phyloP scores from a whole-genome alignment of 30 jellyfish, hydroid and myxozoan species.

The Rhopilema esculentum region DNA sequence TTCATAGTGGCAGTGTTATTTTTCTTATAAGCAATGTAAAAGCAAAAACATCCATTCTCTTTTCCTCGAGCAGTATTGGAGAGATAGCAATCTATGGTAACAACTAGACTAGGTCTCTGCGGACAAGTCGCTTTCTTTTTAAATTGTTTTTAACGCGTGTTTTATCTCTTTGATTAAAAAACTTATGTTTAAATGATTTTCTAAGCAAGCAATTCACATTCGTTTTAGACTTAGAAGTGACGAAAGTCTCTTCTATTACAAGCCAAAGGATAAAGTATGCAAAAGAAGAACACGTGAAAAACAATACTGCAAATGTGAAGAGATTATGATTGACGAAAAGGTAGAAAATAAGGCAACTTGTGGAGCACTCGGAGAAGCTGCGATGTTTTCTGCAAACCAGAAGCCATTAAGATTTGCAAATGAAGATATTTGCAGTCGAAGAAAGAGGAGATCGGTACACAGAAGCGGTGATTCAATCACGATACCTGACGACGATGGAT shows the following conservation, averaged over 20 bases:
- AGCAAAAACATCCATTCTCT: too few species aligned
- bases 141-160: too few species aligned
- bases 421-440: constrained; percentile 39
- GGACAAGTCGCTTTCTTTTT: too few species aligned
- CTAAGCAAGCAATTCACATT: too few species aligned
- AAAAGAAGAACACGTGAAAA: constrained; percentile 12
- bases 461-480: background rate
- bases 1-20: too few species aligned
- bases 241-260: constrained; percentile 63
- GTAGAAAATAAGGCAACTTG: background rate
- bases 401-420: background rate
- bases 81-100: too few species aligned
- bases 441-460: constrained; percentile 13
- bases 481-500: constrained; percentile 27
- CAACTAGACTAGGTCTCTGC: too few species aligned
- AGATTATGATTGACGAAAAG: too few species aligned
- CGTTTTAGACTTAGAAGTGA: constrained; percentile 5
- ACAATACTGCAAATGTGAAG: constrained; percentile 66
- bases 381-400: background rate
- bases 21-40: too few species aligned
- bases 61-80: too few species aligned
- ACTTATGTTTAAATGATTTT: too few species aligned
- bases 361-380: background rate
- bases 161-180: too few species aligned
- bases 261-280: constrained; percentile 53